phyloP scores from a whole-genome alignment of 2,888 invertebrate genomes.

The Mimachlamys varia region DNA sequence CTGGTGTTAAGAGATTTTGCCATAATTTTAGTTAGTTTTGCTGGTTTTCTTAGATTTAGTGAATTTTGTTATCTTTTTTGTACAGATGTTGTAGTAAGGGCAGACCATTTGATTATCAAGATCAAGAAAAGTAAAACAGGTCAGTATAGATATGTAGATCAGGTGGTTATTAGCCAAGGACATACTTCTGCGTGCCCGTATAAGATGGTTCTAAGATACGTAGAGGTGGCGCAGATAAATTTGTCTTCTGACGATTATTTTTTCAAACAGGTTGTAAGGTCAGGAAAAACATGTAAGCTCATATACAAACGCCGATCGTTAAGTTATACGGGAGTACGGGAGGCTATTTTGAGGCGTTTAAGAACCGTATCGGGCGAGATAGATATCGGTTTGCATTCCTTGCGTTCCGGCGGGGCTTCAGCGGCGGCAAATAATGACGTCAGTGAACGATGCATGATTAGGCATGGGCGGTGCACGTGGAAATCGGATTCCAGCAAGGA shows the following conservation, averaged over 20 bases:
- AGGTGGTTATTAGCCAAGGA: constrained; percentile 28
- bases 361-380: not conserved
- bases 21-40: constrained; percentile 31
- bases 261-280: constrained; percentile 39
- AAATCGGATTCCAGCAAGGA: too few species aligned
- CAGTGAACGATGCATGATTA: not conserved
- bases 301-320: not conserved
- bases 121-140: constrained; percentile 39
- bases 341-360: not conserved
- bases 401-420: not conserved
- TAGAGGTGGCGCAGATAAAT: not conserved
- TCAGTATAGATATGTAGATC: constrained; percentile 32
- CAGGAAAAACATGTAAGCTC: not conserved
- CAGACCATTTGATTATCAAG: not conserved
- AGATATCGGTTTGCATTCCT: not conserved
- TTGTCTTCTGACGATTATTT: constrained; percentile 16
- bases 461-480: too few species aligned
- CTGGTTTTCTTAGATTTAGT: constrained; percentile 36
- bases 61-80: constrained; percentile 11
- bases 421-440: not conserved
- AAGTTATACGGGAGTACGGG: constrained; percentile 36
- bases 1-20: not conserved
- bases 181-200: too few species aligned
- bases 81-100: not conserved
- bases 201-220: constrained; percentile 23